Percentiles rank a stretch among this genome's conserved stretches.
phyloP scores from a whole-genome alignment of 2,888 invertebrate genomes.

The Prenolepis imparis region DNA sequence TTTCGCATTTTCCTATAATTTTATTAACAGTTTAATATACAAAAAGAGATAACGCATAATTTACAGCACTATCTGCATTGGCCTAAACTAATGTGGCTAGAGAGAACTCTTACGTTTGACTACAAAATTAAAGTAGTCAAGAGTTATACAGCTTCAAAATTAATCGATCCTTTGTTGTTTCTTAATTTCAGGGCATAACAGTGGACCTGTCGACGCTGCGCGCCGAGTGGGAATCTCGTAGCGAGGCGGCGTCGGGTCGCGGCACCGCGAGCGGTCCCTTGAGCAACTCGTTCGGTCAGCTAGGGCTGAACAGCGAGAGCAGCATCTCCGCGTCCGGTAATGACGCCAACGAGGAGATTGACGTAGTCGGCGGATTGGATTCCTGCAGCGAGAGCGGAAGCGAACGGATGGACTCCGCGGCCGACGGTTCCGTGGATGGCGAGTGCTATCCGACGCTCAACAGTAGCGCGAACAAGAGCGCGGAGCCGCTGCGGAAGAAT shows the following conservation, averaged over 20 bases:
- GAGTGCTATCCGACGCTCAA: constrained; percentile 87
- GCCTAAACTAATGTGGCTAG: neutral
- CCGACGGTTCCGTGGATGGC: constrained; percentile 88
- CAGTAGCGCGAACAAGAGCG: constrained; percentile 85
- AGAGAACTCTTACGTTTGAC: neutral
- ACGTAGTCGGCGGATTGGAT: constrained; percentile 93
- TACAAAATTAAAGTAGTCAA: too few relatives aligned
- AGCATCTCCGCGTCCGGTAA: constrained; percentile 85
- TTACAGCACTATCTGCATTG: too few relatives aligned
- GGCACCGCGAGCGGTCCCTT: constrained; percentile 78
- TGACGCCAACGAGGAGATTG: constrained; percentile 88
- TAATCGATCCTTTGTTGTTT: neutral
- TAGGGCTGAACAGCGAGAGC: constrained; percentile 83
- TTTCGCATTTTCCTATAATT: too few relatives aligned
- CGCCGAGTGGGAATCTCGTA: constrained; percentile 93
- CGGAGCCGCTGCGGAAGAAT: constrained; percentile 81
- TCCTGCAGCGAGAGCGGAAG: constrained; percentile 90
- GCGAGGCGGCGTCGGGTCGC: constrained; percentile 88
- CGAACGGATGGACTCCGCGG: constrained; percentile 86
- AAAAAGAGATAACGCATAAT: neutral
- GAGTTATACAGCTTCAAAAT: too few relatives aligned
- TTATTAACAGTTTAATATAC: neutral
- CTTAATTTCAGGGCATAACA: constrained; percentile 89
- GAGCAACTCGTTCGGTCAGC: constrained; percentile 79
- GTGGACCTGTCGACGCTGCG: constrained; percentile 95